Evolutionary conservation across 1,140 invertebrate genomes (phyloP), one percentile per base, ranked within the genome.

Genomic region (Drosophila willistoni): DNA sequence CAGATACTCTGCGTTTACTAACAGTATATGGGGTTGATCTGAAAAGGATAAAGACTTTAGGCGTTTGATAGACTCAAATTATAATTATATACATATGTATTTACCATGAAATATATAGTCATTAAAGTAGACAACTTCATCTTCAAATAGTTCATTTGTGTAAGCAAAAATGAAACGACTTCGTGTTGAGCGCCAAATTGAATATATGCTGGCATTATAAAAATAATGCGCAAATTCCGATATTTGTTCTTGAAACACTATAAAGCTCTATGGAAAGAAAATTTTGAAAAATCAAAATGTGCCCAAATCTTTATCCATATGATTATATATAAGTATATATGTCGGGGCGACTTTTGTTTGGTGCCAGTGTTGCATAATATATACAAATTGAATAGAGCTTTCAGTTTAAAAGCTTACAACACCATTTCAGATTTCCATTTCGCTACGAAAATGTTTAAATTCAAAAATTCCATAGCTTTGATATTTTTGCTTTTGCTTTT

Each of bases 181-280:
- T 39, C 67, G 60, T 7, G 51, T 65, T 1, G 90, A 91, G 25
- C 90, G 73, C 90, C 90, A 91, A 73, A 79, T 73, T 2, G 90
- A 78, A 54, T 79, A 85, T 2, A 68, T 77, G 64, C 90, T 91
- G 44, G 90, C 81, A 25, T 77, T 69, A 64, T 85, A 77, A 65
- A 90, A 91, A n/a, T 51, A 55, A 5, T 44, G 14, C 0, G 81
- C 67, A 72, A 91, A 91, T 10, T 65, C 22, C 3, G 70, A 67
- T 51, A 91, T 91, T 12, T 91, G 62, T 12, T 91, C 76, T 55
- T 91, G 83, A 56, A 91, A 91, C 0, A 34, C 83, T 54, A 91
- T 51, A 19, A 91, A 91, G 0, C 59, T 65, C 90, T 91, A 25
- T 1, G 60, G 55, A 47, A 51, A 9, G 33, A 34, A 34, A 34